phyloP scores from a whole-genome alignment of 1,140 invertebrate species.

The Condylostylus longicornis region DNA sequence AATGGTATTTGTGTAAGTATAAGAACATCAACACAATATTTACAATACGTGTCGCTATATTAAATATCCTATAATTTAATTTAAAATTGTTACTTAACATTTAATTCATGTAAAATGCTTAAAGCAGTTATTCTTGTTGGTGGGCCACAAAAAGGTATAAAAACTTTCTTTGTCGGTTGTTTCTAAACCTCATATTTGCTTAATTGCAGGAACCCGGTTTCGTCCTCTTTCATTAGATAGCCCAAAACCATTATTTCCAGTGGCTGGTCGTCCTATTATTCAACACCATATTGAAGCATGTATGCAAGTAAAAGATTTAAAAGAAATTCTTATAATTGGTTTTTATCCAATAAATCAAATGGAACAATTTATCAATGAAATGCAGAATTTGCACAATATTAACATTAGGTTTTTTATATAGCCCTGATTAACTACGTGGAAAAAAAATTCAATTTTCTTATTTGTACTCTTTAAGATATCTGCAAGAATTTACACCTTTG shows the following conservation, averaged over 20 bases:
- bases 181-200: constrained; percentile 5
- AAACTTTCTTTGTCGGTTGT: constrained; percentile 9
- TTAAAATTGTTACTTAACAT: not conserved
- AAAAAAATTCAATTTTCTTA: not conserved
- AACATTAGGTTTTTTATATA: constrained; percentile 57
- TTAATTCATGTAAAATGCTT: constrained; percentile 34
- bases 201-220: constrained; percentile 76
- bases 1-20: too few species aligned
- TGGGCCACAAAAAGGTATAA: constrained; percentile 55
- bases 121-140: constrained; percentile 65
- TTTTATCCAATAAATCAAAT: constrained; percentile 76
- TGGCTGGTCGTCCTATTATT: constrained; percentile 86
- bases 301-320: constrained; percentile 55
- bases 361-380: constrained; percentile 66
- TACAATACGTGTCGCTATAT: too few species aligned
- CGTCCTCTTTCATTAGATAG: constrained; percentile 89
- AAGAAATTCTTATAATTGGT: constrained; percentile 88
- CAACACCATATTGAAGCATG: constrained; percentile 97
- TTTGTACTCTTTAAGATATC: constrained; percentile 42
- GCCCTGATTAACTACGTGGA: constrained; percentile 13
- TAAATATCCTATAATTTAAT: too few species aligned
- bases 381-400: constrained; percentile 67
- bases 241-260: constrained; percentile 93
- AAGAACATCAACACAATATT: too few species aligned
- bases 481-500: constrained; percentile 87